Evolutionary conservation across 2,888 invertebrate species (phyloP), one percentile per base, ranked within the genome.

Genomic region (Xiphydria camelus): DNA sequence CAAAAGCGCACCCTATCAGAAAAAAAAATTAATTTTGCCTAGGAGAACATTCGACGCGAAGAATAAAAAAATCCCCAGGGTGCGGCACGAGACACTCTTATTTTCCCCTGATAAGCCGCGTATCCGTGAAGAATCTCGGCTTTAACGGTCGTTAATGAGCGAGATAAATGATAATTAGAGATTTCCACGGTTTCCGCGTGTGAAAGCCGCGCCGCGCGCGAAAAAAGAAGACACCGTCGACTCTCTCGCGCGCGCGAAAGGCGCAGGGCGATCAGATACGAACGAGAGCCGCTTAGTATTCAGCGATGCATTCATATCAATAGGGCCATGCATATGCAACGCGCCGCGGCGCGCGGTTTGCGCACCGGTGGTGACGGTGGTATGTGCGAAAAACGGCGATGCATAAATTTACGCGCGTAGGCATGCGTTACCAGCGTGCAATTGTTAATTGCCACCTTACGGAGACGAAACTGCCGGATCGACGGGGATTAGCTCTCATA

Each of bases 271-370:
- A 73, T 73, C 70, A 62, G 68, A 73, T 69, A 71, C 42, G 45
- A 48, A 45, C 18, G 56, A 57, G 41, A 55, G 55, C 57, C 66
- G 64, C 66, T 71, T 68, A 63, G 62, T 62, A 72, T 68, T 68
- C 72, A 69, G 58, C 71, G 65, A 65, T 73, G 73, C 73, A 68
- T 73, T 71, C 66, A 67, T 72, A 74, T 71, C 74, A 68, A 73
- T 72, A 63, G 66, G 44, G 50, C 58, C 67, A 71, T 70, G 70
- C 67, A 71, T 73, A 71, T 71, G 64, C 66, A 67, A 67, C 55
- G 41, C 15, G 29, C n/a, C n/a, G n/a, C n/a, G n/a, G n/a, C n/a
- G n/a, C n/a, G n/a, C n/a, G n/a, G n/a, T n/a, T n/a, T n/a, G n/a
- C n/a, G n/a, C n/a, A n/a, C n/a, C n/a, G n/a, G n/a, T n/a, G 14